A percentile compares a stretch with the other conserved stretches of the same genome.
phyloP scores from a whole-genome alignment of 2,888 invertebrate genomes.

The Allacma fusca region DNA sequence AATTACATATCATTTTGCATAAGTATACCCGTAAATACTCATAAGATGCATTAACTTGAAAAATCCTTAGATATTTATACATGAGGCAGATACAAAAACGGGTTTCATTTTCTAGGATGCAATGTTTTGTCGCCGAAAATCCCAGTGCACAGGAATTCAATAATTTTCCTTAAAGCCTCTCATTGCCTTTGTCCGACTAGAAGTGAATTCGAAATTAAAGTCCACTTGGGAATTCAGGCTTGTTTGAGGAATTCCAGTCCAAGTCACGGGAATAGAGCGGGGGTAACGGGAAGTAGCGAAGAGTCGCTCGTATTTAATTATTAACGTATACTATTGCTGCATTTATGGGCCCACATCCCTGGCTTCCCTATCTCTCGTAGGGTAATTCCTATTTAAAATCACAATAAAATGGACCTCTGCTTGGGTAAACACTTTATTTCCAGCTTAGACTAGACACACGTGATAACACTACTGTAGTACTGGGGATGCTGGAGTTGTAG shows the following conservation, averaged over 20 bases:
- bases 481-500: too few species aligned
- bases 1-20: too few species aligned
- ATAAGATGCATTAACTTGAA: too few species aligned
- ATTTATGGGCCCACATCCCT: neutral
- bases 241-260: neutral
- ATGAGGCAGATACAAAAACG: too few species aligned
- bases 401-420: neutral
- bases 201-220: neutral
- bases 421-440: neutral
- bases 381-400: neutral
- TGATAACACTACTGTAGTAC: too few species aligned
- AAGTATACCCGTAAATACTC: too few species aligned
- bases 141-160: conserved; percentile 28
- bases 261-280: neutral
- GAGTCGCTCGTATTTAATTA: neutral
- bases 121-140: too few species aligned
- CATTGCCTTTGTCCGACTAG: neutral
- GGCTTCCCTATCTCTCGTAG: too few species aligned
- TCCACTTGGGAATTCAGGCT: neutral
- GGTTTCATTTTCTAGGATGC: too few species aligned
- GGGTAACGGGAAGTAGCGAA: neutral
- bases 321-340: neutral
- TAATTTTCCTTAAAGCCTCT: conserved; percentile 29
- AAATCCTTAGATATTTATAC: too few species aligned
- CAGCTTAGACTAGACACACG: neutral